phyloP scores from a whole-genome alignment of 2,888 invertebrate genomes.

The Trichopoda pennipes region DNA sequence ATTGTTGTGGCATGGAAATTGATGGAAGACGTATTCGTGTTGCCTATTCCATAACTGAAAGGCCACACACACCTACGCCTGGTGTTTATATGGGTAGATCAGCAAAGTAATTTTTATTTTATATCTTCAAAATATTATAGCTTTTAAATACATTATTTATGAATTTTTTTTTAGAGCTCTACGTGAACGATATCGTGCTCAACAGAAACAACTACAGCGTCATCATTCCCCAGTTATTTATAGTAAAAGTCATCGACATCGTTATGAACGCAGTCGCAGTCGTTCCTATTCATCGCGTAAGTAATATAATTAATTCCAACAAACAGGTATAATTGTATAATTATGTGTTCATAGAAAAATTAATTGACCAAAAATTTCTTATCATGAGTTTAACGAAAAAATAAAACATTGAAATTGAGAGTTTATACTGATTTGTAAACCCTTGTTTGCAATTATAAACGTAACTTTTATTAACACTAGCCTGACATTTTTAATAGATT shows the following conservation, averaged over 20 bases:
- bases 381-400: too few species aligned
- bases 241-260: constrained; percentile 68
- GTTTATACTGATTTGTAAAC: too few species aligned
- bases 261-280: constrained; percentile 75
- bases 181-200: constrained; percentile 72
- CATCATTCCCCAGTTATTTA: constrained; percentile 72
- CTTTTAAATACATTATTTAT: neutral
- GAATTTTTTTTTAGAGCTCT: constrained; percentile 63
- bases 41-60: constrained; percentile 96
- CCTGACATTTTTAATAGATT: too few species aligned
- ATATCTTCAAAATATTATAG: neutral
- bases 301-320: constrained; percentile 45
- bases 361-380: too few species aligned
- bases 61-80: constrained; percentile 98
- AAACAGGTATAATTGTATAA: neutral
- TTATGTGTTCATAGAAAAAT: too few species aligned
- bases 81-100: constrained; percentile 98
- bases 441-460: too few species aligned
- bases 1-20: constrained; percentile 96
- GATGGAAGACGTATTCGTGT: constrained; percentile 96
- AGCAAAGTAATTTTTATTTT: constrained; percentile 81
- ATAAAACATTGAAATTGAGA: too few species aligned
- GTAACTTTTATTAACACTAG: too few species aligned
- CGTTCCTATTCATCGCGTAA: constrained; percentile 76
- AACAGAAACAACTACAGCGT: constrained; percentile 56